A percentile compares a stretch with the other conserved stretches of the same genome.
These are phyloP conservation scores for Mythimna pallens DNA, from an alignment of 2,888 invertebrate genomes.

Conservation along the genomic window DNA sequence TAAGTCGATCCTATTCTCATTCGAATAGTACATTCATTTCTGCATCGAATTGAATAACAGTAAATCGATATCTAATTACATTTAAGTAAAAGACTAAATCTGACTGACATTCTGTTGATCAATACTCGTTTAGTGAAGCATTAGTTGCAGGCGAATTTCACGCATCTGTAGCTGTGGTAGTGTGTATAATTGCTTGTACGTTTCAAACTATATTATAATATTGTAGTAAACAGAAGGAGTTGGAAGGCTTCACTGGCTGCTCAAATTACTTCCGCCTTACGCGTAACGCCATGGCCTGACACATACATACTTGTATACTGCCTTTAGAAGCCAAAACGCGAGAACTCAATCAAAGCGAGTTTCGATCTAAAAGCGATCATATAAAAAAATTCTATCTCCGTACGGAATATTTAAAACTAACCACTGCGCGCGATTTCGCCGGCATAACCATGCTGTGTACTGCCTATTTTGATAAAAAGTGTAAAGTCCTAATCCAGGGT, in stretches of 20 bases:
- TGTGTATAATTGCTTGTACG: slow-evolving; percentile 34
- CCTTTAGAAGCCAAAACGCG: neutral
- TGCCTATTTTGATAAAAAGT: neutral
- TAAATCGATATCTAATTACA: slow-evolving; percentile 5
- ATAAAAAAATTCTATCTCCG: neutral
- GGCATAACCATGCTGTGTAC: neutral
- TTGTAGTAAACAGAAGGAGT: slow-evolving; percentile 57
- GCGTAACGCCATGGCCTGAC: slow-evolving; percentile 24
- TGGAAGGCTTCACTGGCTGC: slow-evolving; percentile 67
- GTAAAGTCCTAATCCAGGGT: neutral
- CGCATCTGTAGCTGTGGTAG: slow-evolving; percentile 4
- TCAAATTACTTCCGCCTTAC: slow-evolving; percentile 69
- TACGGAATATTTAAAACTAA: too few species aligned
- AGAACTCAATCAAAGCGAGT: neutral
- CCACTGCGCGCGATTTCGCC: neutral
- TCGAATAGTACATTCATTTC: neutral
- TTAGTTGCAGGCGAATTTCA: slow-evolving; percentile 16
- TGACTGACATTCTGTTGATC: neutral
- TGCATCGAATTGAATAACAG: neutral
- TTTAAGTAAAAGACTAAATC: slow-evolving; percentile 10
- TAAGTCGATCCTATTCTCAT: too few species aligned
- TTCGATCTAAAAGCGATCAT: neutral
- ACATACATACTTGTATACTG: neutral
- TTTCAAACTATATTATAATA: slow-evolving; percentile 14
- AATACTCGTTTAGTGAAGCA: neutral